Evolutionary conservation across 2,797 vertebrate species (phyloP), one percentile per base, ranked within the genome.

Genomic region (Notoglanidium macrostoma): DNA sequence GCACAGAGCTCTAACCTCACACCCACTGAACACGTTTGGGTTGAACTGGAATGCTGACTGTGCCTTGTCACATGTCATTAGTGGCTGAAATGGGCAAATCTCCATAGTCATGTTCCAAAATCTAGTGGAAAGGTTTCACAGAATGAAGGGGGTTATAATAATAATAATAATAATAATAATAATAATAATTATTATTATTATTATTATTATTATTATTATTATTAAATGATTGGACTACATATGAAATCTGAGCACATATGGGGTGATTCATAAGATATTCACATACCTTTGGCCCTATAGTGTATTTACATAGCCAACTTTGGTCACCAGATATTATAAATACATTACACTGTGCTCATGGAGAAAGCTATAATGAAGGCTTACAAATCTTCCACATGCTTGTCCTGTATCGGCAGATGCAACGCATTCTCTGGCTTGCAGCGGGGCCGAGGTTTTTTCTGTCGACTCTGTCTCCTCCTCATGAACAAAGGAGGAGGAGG

Each of bases 311-410:
- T 74, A 74, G 44, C 44, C 6, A 74, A n/a, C 0, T 54, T 44
- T 17, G 73, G 5, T 51, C 7, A 54, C 5, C 15, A 76, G 29
- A 51, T 51, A 51, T 12, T 4, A 49, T 76, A 76, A 76, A 51
- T 76, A 17, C 46, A 26, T 49, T 29, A 51, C 46, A 76, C 1
- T 73, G 3, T 26, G 68, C 8, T 44, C 68, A 76, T 76, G 6
- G 5, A 76, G 74, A 77, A 54, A 78, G 17, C 29, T 55, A 32
- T 59, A 59, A 17, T 35, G 8, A 29, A 61, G 79, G 95, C 98
- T 97, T 97, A 99, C 98, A 94, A 98, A 98, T 91, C 95, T 96
- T 92, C 97, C 97, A 85, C 94, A 95, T 0, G 94, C 93, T 91
- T 94, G 92, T 87, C 94, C 95, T 92, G 96, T 95, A 80, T 97